Evolutionary conservation across 2,888 invertebrate species (phyloP).

Genomic region (Epiblema foenella): DNA sequence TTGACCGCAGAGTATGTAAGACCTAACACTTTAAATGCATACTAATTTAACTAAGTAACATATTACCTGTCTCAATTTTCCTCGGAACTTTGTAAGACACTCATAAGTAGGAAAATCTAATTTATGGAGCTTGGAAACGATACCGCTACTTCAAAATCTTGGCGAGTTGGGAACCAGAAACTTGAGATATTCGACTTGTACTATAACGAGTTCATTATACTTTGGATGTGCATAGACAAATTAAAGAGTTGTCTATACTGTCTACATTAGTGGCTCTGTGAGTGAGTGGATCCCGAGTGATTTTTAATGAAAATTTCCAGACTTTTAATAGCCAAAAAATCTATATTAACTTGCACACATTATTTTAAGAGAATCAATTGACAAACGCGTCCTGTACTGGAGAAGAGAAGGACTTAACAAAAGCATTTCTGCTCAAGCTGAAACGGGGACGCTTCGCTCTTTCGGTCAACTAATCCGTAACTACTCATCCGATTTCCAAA

Average conservation of each 20-base stretch:
- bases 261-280: too few relatives aligned
- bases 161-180: slow-evolving; percentile 17
- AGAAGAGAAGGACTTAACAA: too few relatives aligned
- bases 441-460: too few relatives aligned
- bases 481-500: too few relatives aligned
- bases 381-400: too few relatives aligned
- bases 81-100: slow-evolving; percentile 9
- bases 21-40: slow-evolving; percentile 13
- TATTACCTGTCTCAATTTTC: slow-evolving; percentile 20
- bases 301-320: too few relatives aligned
- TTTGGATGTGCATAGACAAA: not conserved
- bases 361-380: too few relatives aligned
- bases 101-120: slow-evolving; percentile 35
- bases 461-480: not conserved
- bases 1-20: too few relatives aligned
- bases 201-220: slow-evolving; percentile 18
- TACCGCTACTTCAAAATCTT: slow-evolving; percentile 6
- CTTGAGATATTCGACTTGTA: slow-evolving; percentile 17
- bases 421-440: too few relatives aligned
- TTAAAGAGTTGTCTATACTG: not conserved
- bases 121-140: slow-evolving; percentile 28
- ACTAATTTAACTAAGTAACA: slow-evolving; percentile 21
- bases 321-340: too few relatives aligned
- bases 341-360: too few relatives aligned
- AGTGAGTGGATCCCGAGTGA: too few relatives aligned